Conservation (phyloP, 2,888 invertebrate genomes). For the Orthosia cruda region DNA sequence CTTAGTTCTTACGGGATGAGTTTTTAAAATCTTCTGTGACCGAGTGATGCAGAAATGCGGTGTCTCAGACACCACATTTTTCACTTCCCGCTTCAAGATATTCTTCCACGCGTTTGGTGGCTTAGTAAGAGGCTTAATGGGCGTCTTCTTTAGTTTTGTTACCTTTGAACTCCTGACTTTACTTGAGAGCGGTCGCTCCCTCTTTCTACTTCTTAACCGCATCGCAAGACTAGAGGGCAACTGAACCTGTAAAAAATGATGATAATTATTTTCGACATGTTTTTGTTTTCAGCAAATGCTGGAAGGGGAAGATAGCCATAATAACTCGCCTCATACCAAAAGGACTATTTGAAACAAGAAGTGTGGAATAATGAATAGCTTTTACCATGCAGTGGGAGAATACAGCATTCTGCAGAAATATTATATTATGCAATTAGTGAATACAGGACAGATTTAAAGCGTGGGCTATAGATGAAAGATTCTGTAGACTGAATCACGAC, state of each 20-base stretch:
- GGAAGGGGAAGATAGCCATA: too few relatives aligned
- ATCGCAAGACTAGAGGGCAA: constrained; percentile 86
- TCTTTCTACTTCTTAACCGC: constrained; percentile 94
- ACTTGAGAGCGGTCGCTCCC: constrained; percentile 91
- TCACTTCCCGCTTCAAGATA: constrained; percentile 81
- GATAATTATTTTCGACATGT: background rate
- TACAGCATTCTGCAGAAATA: too few relatives aligned
- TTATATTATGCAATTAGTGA: too few relatives aligned
- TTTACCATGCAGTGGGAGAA: too few relatives aligned
- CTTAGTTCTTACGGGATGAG: constrained; percentile 83
- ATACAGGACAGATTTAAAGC: too few relatives aligned
- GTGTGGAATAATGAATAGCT: too few relatives aligned
- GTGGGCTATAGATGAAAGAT: too few relatives aligned
- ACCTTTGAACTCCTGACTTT: constrained; percentile 79
- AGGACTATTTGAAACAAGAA: too few relatives aligned
- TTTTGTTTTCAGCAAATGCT: too few relatives aligned
- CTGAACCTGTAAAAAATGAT: constrained; percentile 77
- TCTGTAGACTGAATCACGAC: too few relatives aligned
- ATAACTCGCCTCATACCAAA: too few relatives aligned
- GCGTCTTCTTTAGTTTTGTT: constrained; percentile 80
- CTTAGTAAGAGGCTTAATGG: constrained; percentile 76
- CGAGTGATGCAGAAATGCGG: constrained; percentile 82
- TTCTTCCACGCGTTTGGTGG: constrained; percentile 85
- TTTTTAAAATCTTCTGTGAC: constrained; percentile 85
- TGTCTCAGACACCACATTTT: constrained; percentile 83